phyloP scores from a whole-genome alignment of 2,888 invertebrate genomes.

The Bruchidius siliquastri region DNA sequence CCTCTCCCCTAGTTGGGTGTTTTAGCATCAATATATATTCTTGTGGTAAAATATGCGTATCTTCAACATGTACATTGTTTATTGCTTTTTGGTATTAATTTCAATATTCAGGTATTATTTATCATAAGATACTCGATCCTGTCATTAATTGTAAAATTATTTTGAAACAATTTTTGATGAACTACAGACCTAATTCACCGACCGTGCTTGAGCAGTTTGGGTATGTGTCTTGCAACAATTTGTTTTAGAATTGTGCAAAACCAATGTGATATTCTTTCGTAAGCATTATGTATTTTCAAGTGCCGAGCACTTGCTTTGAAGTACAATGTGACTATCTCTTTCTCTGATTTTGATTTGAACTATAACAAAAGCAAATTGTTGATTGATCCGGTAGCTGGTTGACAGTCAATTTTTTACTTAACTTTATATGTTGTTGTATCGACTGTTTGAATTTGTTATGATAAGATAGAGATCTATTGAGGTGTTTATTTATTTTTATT shows the following conservation, averaged over 20 bases:
- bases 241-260: constrained; percentile 16
- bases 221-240: constrained; percentile 5
- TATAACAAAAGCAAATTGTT: not conserved
- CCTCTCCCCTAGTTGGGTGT: too few species aligned
- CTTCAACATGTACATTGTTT: too few species aligned
- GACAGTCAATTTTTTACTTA: not conserved
- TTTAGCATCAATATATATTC: too few species aligned
- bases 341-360: not conserved
- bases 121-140: too few species aligned
- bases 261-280: constrained; percentile 18
- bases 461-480: not conserved
- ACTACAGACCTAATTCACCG: not conserved
- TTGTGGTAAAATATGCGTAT: too few species aligned
- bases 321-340: constrained; percentile 10
- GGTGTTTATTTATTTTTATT: not conserved
- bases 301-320: constrained; percentile 17
- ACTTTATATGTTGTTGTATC: not conserved
- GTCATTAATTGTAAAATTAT: too few species aligned
- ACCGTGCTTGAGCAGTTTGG: not conserved
- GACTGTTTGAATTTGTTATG: not conserved
- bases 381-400: not conserved
- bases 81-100: too few species aligned
- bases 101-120: too few species aligned
- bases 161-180: too few species aligned
- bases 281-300: constrained; percentile 9